Evolutionary conservation across 2,113 vertebrate genomes (phyloP).

Genomic region (Atlantisia rogersi): DNA sequence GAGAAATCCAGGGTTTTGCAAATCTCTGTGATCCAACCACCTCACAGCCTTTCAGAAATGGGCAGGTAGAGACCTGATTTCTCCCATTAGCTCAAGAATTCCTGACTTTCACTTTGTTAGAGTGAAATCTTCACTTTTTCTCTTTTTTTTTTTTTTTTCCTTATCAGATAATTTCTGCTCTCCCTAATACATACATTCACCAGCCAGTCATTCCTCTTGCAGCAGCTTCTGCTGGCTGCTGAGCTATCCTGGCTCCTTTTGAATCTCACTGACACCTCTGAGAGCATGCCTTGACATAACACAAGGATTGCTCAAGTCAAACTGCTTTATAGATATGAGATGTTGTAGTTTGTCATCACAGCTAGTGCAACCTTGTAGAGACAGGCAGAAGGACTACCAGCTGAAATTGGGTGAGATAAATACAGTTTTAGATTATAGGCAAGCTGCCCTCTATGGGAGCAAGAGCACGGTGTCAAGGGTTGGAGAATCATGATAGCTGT

Average conservation of each 20-base stretch:
- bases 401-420: slow-evolving; percentile 30
- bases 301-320: slow-evolving; percentile 41
- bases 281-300: slow-evolving; percentile 18
- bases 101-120: background rate
- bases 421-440: slow-evolving; percentile 41
- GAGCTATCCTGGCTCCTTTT: background rate
- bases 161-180: background rate
- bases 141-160: background rate
- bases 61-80: background rate
- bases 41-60: background rate
- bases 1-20: background rate
- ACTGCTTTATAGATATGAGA: slow-evolving; percentile 11
- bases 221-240: background rate
- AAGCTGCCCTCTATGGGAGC: slow-evolving; percentile 8
- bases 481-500: slow-evolving; percentile 14
- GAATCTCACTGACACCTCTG: slow-evolving; percentile 19
- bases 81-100: background rate
- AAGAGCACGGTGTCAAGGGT: background rate
- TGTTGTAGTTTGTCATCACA: slow-evolving; percentile 23
- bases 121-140: background rate
- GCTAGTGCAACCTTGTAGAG: background rate
- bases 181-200: background rate
- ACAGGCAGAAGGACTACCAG: slow-evolving; percentile 24
- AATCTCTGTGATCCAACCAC: background rate
- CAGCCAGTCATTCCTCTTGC: background rate